These are phyloP conservation scores for Acomys russatus DNA, from an alignment of 2,797 vertebrate genomes.

Conservation along the genomic window DNA sequence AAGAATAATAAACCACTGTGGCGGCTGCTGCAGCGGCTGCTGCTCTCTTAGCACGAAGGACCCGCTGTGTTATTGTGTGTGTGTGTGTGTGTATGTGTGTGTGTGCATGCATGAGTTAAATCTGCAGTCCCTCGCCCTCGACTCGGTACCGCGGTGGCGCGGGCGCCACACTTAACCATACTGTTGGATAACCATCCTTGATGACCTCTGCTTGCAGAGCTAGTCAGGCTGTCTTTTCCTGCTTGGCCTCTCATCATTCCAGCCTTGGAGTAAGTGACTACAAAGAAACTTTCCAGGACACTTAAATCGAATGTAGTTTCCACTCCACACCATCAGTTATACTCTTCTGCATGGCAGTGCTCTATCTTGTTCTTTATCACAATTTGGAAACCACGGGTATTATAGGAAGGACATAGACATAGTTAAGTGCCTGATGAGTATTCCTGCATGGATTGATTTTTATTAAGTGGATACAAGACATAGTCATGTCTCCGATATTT, in stretches of 20 bases:
- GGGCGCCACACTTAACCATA: slow-evolving; percentile 45
- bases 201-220: neutral
- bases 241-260: neutral
- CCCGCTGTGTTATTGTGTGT: too few relatives aligned
- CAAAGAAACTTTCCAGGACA: neutral
- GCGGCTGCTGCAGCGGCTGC: too few relatives aligned
- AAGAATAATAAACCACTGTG: too few relatives aligned
- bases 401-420: neutral
- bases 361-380: neutral
- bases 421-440: slow-evolving; percentile 12
- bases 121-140: too few relatives aligned
- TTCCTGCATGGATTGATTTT: neutral
- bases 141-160: too few relatives aligned
- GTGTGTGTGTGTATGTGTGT: too few relatives aligned
- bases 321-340: neutral
- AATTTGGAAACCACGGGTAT: neutral
- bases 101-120: too few relatives aligned
- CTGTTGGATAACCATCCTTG: neutral
- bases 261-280: slow-evolving; percentile 3
- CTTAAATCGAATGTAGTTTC: neutral
- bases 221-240: neutral
- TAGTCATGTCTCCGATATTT: neutral
- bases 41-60: too few relatives aligned
- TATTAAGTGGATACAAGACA: neutral
- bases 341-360: neutral